Evolutionary conservation across 2,113 vertebrate species (phyloP), one percentile per base, ranked within the genome.

Genomic region (Excalfactoria chinensis): DNA sequence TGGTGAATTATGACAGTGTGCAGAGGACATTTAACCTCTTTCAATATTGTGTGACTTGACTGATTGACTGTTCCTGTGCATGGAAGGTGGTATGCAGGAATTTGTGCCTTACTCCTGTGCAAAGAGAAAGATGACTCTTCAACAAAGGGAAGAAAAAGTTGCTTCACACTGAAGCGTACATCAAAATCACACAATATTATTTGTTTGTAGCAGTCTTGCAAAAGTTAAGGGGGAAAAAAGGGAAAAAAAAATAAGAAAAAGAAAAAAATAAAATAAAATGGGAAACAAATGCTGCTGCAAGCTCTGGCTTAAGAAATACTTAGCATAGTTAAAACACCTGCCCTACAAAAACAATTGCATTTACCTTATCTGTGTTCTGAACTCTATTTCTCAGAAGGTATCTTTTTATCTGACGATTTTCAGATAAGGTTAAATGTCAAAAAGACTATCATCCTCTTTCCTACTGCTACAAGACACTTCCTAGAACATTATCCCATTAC

Each of bases 21-120:
- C 93, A 90, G 85, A 96, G 95, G 92, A 96, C 88, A 77, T 97
- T 97, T 97, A 96, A 97, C 96, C 95, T 94, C 92, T 95, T 95
- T 93, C 93, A 90, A 23, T 92, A 92, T 86, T 84, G 77, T 94
- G 91, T 96, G 86, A 92, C 76, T 96, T 96, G 84, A 89, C 15
- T 86, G 89, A 97, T 69, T 97, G 88, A 86, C 94, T 90, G 44
- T 91, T 82, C 62, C 74, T 69, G 40, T 9, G 4, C n/a, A 73
- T 70, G 23, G 72, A 51, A 67, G 40, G 68, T 34, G 17, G 17
- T 85, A 49, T 22, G 44, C 1, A 15, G 71, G 67, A 93, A 88
- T 74, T 78, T 37, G 46, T 62, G 90, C 71, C 83, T 90, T 94
- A 64, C 85, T 94, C 93, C 72, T 92, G 76, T 64, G 25, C 69